phyloP scores from a whole-genome alignment of 2,888 invertebrate genomes.

The Drosophila prolongata region DNA sequence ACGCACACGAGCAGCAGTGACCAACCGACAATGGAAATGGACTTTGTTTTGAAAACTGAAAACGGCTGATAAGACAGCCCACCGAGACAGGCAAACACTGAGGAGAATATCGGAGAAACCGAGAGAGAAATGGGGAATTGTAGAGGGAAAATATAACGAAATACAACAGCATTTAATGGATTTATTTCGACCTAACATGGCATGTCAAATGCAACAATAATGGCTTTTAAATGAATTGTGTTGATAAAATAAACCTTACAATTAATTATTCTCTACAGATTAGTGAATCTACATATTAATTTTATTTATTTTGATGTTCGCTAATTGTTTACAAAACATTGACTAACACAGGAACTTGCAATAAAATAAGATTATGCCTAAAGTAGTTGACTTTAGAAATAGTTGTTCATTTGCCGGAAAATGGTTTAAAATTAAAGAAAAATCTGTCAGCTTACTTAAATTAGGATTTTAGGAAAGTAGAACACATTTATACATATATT shows the following conservation, averaged over 20 bases:
- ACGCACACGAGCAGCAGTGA: conserved; percentile 53
- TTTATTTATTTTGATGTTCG: too few relatives aligned
- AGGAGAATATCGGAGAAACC: conserved; percentile 11
- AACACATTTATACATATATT: too few relatives aligned
- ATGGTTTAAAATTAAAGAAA: too few relatives aligned
- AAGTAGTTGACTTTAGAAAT: too few relatives aligned
- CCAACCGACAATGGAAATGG: conserved; percentile 67
- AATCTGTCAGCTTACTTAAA: too few relatives aligned
- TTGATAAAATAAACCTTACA: background rate
- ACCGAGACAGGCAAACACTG: background rate
- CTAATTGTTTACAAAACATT: too few relatives aligned
- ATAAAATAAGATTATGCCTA: too few relatives aligned
- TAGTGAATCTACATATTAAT: too few relatives aligned
- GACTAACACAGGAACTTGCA: too few relatives aligned
- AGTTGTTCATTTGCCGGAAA: too few relatives aligned
- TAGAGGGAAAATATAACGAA: conserved; percentile 1
- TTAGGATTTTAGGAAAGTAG: too few relatives aligned
- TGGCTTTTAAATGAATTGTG: background rate
- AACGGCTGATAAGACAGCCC: conserved; percentile 41
- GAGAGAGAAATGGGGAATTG: background rate
- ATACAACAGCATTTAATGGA: conserved; percentile 2
- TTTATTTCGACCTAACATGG: background rate
- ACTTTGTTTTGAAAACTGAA: conserved; percentile 71
- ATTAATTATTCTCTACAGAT: background rate
- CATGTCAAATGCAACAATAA: conserved; percentile 4